These are phyloP conservation scores for Euura saliciscinereae DNA, from an alignment of 1,140 invertebrate species.

Conservation along the genomic window DNA sequence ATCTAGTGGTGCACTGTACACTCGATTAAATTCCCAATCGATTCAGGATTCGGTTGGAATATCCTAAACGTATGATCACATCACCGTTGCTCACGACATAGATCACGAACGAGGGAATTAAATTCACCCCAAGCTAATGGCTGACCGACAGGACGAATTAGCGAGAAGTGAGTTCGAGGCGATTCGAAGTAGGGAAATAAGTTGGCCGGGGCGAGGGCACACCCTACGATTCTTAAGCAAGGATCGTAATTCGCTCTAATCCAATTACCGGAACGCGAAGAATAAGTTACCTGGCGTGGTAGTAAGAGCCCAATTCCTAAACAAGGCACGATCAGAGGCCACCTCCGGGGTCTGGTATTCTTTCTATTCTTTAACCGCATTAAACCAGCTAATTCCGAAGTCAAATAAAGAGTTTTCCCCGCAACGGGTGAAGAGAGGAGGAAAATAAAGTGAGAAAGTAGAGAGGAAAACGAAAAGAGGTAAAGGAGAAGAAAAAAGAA, in stretches of 20 bases:
- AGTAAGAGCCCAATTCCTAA: neutral
- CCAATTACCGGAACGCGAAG: neutral
- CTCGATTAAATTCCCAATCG: no score
- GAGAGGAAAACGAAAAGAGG: neutral
- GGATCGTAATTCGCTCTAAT: conserved; percentile 7
- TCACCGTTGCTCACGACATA: no score
- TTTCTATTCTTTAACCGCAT: conserved; percentile 7
- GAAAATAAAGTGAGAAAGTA: neutral
- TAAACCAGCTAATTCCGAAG: conserved; percentile 3
- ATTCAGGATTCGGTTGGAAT: no score
- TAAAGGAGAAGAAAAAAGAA: neutral
- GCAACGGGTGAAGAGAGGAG: neutral
- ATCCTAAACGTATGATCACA: no score
- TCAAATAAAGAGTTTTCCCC: conserved; percentile 3
- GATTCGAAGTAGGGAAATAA: no score
- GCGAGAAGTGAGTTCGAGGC: no score
- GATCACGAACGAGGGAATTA: no score
- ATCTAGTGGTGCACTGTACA: neutral
- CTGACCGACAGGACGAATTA: no score
- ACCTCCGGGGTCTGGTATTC: conserved; percentile 1
- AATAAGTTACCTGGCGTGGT: neutral
- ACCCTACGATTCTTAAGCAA: neutral
- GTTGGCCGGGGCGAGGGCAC: neutral
- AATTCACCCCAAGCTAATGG: no score
- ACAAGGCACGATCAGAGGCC: conserved; percentile 6